Conservation (phyloP, 2,113 vertebrate genomes). For the Prolemur simus region DNA sequence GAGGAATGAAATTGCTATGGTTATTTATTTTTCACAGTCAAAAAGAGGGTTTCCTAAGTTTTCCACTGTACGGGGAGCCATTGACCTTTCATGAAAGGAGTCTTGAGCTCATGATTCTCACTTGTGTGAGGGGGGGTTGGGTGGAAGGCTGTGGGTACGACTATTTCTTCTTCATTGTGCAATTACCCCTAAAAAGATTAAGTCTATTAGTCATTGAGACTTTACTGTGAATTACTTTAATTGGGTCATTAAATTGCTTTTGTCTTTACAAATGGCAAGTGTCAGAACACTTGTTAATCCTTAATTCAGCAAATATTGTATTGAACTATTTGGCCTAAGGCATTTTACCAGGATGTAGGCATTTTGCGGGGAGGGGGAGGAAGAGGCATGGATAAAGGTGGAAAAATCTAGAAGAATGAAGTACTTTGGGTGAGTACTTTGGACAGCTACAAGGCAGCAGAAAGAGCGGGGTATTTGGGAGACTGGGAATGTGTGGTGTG, state of each 20-base stretch:
- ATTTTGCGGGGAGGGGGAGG: not conserved
- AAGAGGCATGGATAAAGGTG: not conserved
- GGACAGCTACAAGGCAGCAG: not conserved
- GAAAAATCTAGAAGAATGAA: not conserved
- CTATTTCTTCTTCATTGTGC: not conserved
- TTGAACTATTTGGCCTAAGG: not conserved
- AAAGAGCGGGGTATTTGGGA: not conserved
- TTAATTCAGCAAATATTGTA: not conserved
- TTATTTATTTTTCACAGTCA: not conserved
- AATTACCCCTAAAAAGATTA: not conserved
- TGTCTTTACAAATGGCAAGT: not conserved
- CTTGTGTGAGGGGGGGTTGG: fast-evolving
- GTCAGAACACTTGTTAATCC: not conserved
- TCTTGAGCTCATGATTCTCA: not conserved
- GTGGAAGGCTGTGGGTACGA: not conserved
- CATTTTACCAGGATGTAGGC: not conserved
- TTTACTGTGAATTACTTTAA: not conserved
- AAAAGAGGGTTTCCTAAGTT: not conserved
- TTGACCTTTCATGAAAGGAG: not conserved
- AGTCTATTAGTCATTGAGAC: not conserved
- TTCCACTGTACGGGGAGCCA: not conserved
- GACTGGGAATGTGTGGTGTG: not conserved
- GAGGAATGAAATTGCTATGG: not conserved
- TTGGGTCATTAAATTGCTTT: constrained; percentile 27
- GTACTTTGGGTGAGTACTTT: not conserved